A percentile compares a stretch with the other conserved stretches of the same genome.
phyloP scores from a whole-genome alignment of 2,888 invertebrate genomes.

The Tanypteryx hageni region DNA sequence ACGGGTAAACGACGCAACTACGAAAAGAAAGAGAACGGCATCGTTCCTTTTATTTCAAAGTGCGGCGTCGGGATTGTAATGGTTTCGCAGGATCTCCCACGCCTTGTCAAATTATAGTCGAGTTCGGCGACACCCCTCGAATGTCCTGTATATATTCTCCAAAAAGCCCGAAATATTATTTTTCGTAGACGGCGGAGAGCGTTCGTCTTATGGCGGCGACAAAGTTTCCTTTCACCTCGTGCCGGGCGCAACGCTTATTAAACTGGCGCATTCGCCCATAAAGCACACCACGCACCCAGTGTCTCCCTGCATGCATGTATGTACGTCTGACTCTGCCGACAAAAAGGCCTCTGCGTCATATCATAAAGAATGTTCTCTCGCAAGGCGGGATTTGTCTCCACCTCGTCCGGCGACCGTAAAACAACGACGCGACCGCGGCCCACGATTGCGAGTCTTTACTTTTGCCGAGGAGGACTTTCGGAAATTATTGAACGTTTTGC shows the following conservation, averaged over 20 bases:
- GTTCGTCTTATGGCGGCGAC: neutral
- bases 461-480: neutral
- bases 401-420: neutral
- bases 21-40: too few relatives aligned
- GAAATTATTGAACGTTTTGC: neutral
- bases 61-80: too few relatives aligned
- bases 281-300: neutral
- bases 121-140: too few relatives aligned
- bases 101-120: too few relatives aligned
- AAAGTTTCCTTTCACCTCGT: constrained; percentile 3
- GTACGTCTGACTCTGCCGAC: neutral
- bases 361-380: neutral
- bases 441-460: neutral
- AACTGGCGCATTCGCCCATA: constrained; percentile 1
- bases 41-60: too few relatives aligned
- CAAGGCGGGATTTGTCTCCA: constrained; percentile 28
- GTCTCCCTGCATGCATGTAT: neutral
- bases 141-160: too few relatives aligned
- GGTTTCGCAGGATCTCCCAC: too few relatives aligned
- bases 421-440: neutral
- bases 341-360: neutral
- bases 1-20: too few relatives aligned
- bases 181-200: neutral
- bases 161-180: too few relatives aligned
- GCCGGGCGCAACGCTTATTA: constrained; percentile 8